Base-by-base conservation (phyloP, 2,888 invertebrate species). In the Lasioglossum morio region DNA sequence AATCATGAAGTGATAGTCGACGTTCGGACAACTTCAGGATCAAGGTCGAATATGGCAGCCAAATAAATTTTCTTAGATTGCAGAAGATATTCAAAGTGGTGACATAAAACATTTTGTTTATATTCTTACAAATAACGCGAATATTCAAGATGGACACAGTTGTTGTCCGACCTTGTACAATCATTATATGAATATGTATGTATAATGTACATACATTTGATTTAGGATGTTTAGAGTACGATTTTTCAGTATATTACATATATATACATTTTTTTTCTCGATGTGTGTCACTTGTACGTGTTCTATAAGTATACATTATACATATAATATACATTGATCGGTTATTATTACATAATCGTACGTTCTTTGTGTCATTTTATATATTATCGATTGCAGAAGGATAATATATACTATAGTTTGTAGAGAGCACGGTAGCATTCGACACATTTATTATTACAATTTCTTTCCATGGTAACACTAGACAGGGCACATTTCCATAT, bases 381-480 rank as follows among this genome's bases (percentile, higher is more conserved):
- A 63, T 63, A 69, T 77, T 63, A 53, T 82, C 70, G 75, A 79
- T n/a, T 88, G 79, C 82, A 57, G 81, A 84, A 40, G 40, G 37
- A 40, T n/a, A 37, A 70, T 37, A 66, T 53, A 72, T 40, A 87
- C 63, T 79, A 77, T 90, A 88, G 90, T 72, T 63, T 82, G 85
- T 90, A 90, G 88, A 84, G 23, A 90, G 90, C 90, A 90, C 88
- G 90, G 85, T 90, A 90, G 90, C 63, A 82, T 86, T 86, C 82
- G 72, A 79, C 48, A 80, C 72, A 82, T 78, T 77, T 82, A 48
- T 82, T 80, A 84, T 81, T 75, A 69, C 81, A 85, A 76, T 90
- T 87, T 85, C 84, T 77, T 87, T 74, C 85, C 87, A 81, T 87
- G 83, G 78, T 81, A 88, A 87, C 69, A 70, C 78, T 88, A 88